These are phyloP conservation scores for Sebastes hubbsi DNA, from an alignment of 2,797 vertebrate genomes.

Conservation along the genomic window DNA sequence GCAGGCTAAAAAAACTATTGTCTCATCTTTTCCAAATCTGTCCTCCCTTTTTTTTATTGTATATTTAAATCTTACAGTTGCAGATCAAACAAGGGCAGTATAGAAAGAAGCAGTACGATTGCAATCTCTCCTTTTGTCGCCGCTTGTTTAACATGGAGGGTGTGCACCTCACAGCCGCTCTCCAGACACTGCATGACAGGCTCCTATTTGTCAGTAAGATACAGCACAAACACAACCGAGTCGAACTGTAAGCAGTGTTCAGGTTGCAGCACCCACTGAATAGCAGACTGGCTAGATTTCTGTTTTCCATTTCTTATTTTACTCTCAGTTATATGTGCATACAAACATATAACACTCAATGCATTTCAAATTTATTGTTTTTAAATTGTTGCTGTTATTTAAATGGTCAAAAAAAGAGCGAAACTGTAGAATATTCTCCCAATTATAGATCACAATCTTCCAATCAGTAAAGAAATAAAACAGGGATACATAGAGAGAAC, in stretches of 20 bases:
- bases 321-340: background rate
- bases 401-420: background rate
- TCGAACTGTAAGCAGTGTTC: conserved; percentile 2
- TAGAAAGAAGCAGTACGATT: background rate
- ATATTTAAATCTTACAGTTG: background rate
- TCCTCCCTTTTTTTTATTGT: background rate
- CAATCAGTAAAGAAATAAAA: background rate
- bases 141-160: conserved; percentile 24
- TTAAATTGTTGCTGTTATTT: background rate
- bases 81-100: background rate
- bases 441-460: background rate
- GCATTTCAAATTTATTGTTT: background rate
- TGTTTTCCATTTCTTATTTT: background rate
- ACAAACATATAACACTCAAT: background rate
- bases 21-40: background rate
- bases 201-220: conserved; percentile 39
- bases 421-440: background rate
- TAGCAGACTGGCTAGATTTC: background rate
- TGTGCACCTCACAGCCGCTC: background rate
- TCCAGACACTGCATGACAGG: conserved; percentile 17
- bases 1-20: background rate
- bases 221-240: background rate
- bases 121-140: conserved; percentile 2
- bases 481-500: fast-evolving
- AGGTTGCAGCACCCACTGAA: background rate